Evolutionary conservation across 2,113 vertebrate genomes (phyloP).

Genomic region (Xenopus laevis): DNA sequence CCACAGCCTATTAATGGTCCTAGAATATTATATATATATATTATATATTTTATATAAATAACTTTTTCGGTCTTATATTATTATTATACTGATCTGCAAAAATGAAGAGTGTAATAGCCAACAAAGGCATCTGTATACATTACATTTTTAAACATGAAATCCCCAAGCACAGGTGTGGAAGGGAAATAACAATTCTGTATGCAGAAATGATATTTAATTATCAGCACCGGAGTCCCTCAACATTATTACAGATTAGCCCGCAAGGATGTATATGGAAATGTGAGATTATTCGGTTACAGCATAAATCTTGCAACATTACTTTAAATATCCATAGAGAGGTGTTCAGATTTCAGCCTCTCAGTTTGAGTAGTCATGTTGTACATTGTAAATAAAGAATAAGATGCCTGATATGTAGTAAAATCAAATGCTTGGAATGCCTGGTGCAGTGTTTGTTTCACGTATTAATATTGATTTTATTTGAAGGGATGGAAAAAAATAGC

Average conservation of each 20-base stretch:
- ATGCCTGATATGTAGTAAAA: conserved; percentile 16
- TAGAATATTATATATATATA: too few species aligned
- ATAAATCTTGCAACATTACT: conserved; percentile 47
- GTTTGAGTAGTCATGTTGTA: rapidly evolving
- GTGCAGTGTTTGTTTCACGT: conserved; percentile 7
- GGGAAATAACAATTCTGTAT: conserved; percentile 51
- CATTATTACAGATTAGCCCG: conserved; percentile 55
- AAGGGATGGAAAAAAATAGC: conserved; percentile 8
- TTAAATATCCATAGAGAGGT: conserved; percentile 30
- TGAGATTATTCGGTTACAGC: conserved; percentile 55
- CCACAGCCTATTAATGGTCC: too few species aligned
- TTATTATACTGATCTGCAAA: conserved; percentile 25
- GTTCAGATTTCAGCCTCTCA: background rate
- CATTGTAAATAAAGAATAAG: background rate
- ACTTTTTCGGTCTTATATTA: conserved; percentile 9
- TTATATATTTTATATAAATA: too few species aligned
- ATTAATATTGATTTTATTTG: conserved; percentile 39
- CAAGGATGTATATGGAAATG: conserved; percentile 55
- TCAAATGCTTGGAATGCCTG: conserved; percentile 28
- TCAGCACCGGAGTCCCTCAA: conserved; percentile 55
- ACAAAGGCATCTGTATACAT: conserved; percentile 26
- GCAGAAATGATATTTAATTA: conserved; percentile 61
- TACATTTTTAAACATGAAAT: conserved; percentile 44
- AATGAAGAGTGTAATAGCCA: background rate
- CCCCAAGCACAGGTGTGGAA: conserved; percentile 49